Evolutionary conservation across 2,113 vertebrate species (phyloP).

Genomic region (Capreolus pygargus): DNA sequence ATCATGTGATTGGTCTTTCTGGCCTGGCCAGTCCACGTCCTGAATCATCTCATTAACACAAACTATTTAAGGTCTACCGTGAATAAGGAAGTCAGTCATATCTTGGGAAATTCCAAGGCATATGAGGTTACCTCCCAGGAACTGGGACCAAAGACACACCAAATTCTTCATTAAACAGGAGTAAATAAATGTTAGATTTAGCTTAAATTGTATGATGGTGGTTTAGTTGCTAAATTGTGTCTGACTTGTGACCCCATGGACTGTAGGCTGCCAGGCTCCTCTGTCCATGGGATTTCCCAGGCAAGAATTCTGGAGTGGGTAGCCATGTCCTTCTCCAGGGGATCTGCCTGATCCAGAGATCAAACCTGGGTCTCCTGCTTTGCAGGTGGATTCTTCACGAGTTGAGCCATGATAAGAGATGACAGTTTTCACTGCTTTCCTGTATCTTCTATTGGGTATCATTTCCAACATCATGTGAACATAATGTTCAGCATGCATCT

Average conservation of each 20-base stretch:
- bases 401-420: not conserved
- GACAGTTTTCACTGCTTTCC: not conserved
- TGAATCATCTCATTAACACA: not conserved
- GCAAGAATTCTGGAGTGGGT: not conserved
- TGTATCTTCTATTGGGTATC: not conserved
- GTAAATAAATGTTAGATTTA: not conserved
- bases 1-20: not conserved
- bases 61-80: fast-evolving
- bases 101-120: not conserved
- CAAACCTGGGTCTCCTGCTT: not conserved
- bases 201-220: not conserved
- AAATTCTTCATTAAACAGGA: not conserved
- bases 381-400: not conserved
- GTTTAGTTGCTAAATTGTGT: not conserved
- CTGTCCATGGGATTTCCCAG: not conserved
- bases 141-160: not conserved
- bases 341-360: not conserved
- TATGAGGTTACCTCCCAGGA: not conserved
- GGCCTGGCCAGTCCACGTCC: not conserved
- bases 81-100: not conserved
- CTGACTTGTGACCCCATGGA: not conserved
- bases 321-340: not conserved
- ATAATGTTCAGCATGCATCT: not conserved
- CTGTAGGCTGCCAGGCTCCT: not conserved
- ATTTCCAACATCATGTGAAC: not conserved